These are phyloP conservation scores for Heliconius aoede DNA, from an alignment of 2,888 invertebrate genomes.

Conservation along the genomic window DNA sequence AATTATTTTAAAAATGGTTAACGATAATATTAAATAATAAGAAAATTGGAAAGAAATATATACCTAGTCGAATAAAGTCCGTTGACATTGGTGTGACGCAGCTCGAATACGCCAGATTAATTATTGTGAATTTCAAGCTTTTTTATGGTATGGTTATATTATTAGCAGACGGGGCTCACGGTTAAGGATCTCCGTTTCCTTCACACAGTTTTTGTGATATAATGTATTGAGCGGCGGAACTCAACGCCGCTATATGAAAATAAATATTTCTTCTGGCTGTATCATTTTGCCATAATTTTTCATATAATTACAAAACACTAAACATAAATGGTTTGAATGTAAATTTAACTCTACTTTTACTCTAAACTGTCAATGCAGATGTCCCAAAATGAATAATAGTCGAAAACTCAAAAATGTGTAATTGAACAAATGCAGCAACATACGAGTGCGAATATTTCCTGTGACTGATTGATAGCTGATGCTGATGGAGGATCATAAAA, in stretches of 20 bases:
- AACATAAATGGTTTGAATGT: background rate
- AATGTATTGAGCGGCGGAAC: background rate
- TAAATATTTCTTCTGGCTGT: background rate
- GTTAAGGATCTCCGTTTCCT: background rate
- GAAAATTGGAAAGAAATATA: background rate
- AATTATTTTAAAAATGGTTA: background rate
- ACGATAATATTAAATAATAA: background rate
- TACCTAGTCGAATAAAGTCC: background rate
- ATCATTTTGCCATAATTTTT: too few relatives aligned
- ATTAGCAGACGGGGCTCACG: too few relatives aligned
- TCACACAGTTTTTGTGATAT: background rate
- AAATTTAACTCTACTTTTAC: background rate
- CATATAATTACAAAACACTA: too few relatives aligned
- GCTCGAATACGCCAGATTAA: background rate
- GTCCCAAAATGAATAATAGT: background rate
- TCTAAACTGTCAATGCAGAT: slow-evolving; percentile 11
- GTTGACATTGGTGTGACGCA: background rate
- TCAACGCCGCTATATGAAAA: background rate
- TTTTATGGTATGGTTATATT: too few relatives aligned
- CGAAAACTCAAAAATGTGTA: background rate
- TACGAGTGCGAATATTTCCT: slow-evolving; percentile 17
- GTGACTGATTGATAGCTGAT: slow-evolving; percentile 21
- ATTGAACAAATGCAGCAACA: background rate
- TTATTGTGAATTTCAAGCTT: background rate
- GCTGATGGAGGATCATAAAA: slow-evolving; percentile 18